Percentiles rank a stretch among this genome's conserved stretches.
Conservation (phyloP, 2,113 vertebrate species). For the Clarias gariepinus region DNA sequence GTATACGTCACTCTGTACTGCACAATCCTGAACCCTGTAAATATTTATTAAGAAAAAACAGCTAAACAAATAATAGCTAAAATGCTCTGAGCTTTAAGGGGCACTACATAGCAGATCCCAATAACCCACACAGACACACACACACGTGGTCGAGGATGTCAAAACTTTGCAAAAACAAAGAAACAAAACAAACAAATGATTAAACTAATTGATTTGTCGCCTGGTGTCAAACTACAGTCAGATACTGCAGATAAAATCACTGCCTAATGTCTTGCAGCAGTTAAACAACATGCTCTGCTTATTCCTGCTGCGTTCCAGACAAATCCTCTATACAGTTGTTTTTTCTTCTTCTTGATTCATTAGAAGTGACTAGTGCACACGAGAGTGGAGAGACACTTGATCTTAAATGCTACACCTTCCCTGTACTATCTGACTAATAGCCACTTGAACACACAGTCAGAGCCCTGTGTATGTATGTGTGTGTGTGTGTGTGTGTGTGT, state of each 20-base stretch:
- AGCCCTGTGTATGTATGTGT: not conserved
- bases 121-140: too few relatives aligned
- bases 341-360: not conserved
- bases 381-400: not conserved
- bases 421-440: not conserved
- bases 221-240: not conserved
- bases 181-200: not conserved
- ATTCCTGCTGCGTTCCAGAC: not conserved
- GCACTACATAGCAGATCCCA: too few relatives aligned
- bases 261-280: not conserved
- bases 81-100: too few relatives aligned
- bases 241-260: not conserved
- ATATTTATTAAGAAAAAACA: too few relatives aligned
- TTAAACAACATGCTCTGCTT: not conserved
- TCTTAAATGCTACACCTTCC: not conserved
- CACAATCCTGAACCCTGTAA: too few relatives aligned
- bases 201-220: not conserved
- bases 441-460: not conserved
- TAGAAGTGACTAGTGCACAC: not conserved
- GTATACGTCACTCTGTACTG: too few relatives aligned
- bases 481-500: conserved; percentile 17
- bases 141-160: too few relatives aligned
- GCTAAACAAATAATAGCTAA: too few relatives aligned
- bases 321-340: not conserved
- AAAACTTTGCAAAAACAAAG: not conserved